Percentiles rank a stretch among this genome's conserved stretches.
These are phyloP conservation scores for Nasonia vitripennis DNA, from an alignment of 1,140 invertebrate genomes.

Conservation along the genomic window DNA sequence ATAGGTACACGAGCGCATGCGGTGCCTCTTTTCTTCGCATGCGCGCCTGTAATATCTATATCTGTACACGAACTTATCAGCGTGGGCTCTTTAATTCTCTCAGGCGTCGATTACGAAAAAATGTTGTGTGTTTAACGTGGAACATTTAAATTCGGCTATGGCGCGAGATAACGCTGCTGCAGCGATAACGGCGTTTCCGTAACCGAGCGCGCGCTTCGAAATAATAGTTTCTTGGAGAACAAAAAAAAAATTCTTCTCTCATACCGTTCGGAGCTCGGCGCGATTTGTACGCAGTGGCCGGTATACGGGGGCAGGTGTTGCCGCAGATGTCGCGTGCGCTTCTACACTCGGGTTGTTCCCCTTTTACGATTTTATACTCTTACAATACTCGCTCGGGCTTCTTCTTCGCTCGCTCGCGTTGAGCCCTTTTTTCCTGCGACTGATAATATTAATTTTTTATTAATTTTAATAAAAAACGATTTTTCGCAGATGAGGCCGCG, in stretches of 20 bases:
- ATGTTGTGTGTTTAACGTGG: not conserved
- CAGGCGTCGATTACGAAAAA: not conserved
- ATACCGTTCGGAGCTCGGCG: not conserved
- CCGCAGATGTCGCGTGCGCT: slow-evolving; percentile 60
- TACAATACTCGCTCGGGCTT: not conserved
- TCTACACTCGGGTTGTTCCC: slow-evolving; percentile 24
- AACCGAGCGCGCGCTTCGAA: not conserved
- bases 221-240: not conserved
- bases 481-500: slow-evolving; percentile 57
- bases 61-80: not conserved
- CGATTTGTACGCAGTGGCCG: slow-evolving; percentile 3
- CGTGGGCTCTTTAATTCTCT: not conserved
- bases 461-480: not conserved
- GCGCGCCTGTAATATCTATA: not conserved
- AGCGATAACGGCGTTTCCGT: slow-evolving; percentile 2
- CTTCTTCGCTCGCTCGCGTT: not conserved
- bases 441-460: too few relatives aligned
- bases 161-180: slow-evolving; percentile 34
- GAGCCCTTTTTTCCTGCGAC: too few relatives aligned
- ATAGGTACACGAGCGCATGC: not conserved
- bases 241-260: not conserved
- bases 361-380: slow-evolving; percentile 19
- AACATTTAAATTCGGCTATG: slow-evolving; percentile 33
- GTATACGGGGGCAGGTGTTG: slow-evolving; percentile 60
- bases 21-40: not conserved